Conservation (phyloP, 1,140 invertebrate genomes). For the Conus betulinus region DNA sequence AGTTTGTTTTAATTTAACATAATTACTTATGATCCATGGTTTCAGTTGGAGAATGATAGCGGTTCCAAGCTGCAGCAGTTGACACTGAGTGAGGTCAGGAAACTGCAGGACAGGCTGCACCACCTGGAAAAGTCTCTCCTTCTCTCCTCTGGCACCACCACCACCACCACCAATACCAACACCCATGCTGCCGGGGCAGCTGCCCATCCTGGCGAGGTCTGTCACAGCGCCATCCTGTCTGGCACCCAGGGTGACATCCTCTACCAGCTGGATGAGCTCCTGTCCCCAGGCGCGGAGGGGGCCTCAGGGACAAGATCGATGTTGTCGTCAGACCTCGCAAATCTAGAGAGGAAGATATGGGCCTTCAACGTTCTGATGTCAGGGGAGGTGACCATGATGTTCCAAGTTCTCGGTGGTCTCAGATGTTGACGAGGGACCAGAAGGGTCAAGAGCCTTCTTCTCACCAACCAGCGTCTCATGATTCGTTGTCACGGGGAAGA, state of each 20-base stretch:
- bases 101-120: slow-evolving; percentile 27
- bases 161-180: not conserved
- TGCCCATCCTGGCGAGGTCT: not conserved
- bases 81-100: slow-evolving; percentile 14
- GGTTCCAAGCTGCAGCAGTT: not conserved
- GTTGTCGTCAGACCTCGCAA: not conserved
- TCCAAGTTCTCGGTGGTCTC: not conserved
- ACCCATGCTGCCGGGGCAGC: not conserved
- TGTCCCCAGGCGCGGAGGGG: not conserved
- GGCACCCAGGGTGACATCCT: not conserved
- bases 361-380: not conserved
- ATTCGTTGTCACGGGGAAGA: not conserved
- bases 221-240: not conserved
- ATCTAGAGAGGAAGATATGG: not conserved
- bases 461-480: too few species aligned
- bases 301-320: not conserved
- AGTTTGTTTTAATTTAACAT: too few species aligned
- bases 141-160: not conserved
- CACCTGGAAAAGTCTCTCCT: slow-evolving; percentile 26
- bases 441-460: not conserved
- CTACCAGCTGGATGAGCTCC: not conserved
- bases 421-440: not conserved
- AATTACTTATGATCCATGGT: too few species aligned
- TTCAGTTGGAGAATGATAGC: not conserved
- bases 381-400: not conserved